Evolutionary conservation across 2,797 vertebrate genomes (phyloP), one percentile per base, ranked within the genome.

Genomic region (Kryptopterus vitreolus): DNA sequence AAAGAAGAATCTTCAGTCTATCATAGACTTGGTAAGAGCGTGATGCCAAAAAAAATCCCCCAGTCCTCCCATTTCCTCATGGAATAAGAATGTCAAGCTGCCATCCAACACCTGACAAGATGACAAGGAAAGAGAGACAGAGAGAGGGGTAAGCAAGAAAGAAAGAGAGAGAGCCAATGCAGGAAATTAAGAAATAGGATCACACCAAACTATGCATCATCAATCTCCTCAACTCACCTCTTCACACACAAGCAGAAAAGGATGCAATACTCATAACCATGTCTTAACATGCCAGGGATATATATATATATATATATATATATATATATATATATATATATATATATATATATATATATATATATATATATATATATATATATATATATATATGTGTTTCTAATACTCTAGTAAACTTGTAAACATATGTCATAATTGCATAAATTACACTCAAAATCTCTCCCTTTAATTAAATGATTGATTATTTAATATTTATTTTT

Each of bases 161-260:
- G 92, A 94, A 92, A 94, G 91, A 88, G 50, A 92, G 92, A 93
- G 93, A 93, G 91, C 87, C 76, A 77, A 66, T 65, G 76, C 62
- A 77, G 76, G 76, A 79, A 71, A 79, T 78, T 70, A 69, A 78
- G 65, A 78, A 78, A 94, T 91, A 87, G 89, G 92, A 93, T 93
- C 92, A 92, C 89, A 91, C 89, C 86, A 89, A 91, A 93, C 90
- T 89, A 92, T 93, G 89, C 61, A 65, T 68, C 86, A 53, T 62
- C 78, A 59, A 62, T 80, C 58, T 73, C 69, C 59, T 73, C 31
- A 29, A 63, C 61, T 53, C 61, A 77, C 31, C 75, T 77, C 61
- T 63, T 53, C 75, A 52, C 48, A 63, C 29, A 65, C 22, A 0
- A 77, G 29, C 75, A 77, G 22, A 35, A 77, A 77, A 52, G 46